Conservation (phyloP, 1,140 invertebrate species). For the Uloborus diversus region DNA sequence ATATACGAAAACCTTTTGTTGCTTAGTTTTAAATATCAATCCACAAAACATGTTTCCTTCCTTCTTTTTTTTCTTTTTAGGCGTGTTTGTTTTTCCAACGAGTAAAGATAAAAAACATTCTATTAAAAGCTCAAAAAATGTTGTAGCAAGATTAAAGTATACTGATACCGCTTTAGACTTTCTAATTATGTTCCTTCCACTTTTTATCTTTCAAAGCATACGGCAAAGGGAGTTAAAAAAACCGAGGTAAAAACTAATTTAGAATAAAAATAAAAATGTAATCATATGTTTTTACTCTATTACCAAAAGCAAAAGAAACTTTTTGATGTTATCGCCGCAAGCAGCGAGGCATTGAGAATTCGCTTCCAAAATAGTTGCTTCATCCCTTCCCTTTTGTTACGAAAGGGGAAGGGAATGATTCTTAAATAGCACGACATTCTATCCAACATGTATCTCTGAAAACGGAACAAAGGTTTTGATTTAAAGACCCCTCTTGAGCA, state of each 20-base stretch:
- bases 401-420: neutral
- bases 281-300: conserved; percentile 12
- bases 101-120: too few species aligned
- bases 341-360: conserved; percentile 1
- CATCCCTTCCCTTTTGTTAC: neutral
- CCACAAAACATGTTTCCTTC: too few species aligned
- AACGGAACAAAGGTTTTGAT: conserved; percentile 12
- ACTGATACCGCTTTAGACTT: too few species aligned
- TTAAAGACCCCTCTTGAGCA: conserved; percentile 2
- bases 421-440: neutral
- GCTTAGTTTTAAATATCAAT: too few species aligned
- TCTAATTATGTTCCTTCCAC: neutral
- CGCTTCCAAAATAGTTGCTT: conserved; percentile 10
- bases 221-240: neutral
- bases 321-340: neutral
- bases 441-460: neutral
- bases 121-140: too few species aligned
- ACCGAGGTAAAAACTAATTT: neutral
- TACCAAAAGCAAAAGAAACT: conserved; percentile 8
- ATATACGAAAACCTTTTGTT: too few species aligned
- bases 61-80: too few species aligned
- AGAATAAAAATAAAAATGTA: conserved; percentile 7
- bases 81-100: too few species aligned
- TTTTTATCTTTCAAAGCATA: neutral
- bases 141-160: too few species aligned